Evolutionary conservation across 2,113 vertebrate genomes (phyloP), one percentile per base, ranked within the genome.

Genomic region (Callorhinus ursinus): DNA sequence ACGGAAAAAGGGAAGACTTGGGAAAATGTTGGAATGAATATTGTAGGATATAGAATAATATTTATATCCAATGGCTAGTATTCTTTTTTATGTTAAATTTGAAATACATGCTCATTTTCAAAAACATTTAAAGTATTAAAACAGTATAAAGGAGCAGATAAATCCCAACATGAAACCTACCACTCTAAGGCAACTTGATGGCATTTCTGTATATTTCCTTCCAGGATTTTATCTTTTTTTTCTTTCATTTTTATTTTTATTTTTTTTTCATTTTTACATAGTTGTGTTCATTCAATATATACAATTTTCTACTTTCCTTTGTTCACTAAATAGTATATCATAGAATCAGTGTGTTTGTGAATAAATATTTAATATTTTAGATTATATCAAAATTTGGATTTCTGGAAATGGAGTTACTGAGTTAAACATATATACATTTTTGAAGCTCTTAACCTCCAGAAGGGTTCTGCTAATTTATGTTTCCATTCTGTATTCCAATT

Each of bases 401-500:
- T 95, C 18, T 3, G 69, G 63, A 42, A 72, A 63, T 80, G 5
- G 3, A 87, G 8, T 28, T 39, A 88, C 63, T 36, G 12, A 26
- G 21, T 71, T 92, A 88, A 95, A 59, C 8, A 33, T 42, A 4
- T 42, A 24, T 31, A 21, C 3, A 28, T 28, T 67, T 88, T 79
- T 85, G 46, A 61, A 22, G 39, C 12, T 92, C n/a, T 69, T 77
- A 31, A 61, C 13, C 13, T 74, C 42, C 51, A 91, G 18, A 82
- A 87, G 14, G 14, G 5, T 42, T 88, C n/a, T 61, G 53, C 33
- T 96, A 89, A 93, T 71, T 97, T 92, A 4, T 7, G 55, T 81
- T 90, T 88, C 19, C 24, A 59, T 31, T 90, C 46, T 36, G 19
- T 65, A 28, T 74, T 95, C 72, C 39, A 96, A 55, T 87, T 94